Conservation (phyloP, 1,140 invertebrate genomes). For the Alviniconcha marisindica region DNA sequence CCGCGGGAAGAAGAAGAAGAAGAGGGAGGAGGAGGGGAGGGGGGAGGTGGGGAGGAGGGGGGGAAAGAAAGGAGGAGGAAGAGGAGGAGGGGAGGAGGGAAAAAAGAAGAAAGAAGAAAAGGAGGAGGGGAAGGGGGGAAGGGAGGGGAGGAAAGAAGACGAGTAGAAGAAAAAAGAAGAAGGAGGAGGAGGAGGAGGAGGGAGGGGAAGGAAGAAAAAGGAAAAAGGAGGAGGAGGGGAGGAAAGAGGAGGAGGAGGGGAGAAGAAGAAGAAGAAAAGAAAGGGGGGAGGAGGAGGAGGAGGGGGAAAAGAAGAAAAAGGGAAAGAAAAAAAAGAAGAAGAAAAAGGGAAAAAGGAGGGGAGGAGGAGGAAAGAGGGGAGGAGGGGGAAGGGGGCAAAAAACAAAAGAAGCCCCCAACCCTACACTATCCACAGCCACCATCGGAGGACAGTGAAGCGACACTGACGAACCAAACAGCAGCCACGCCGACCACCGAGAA, state of each 20-base stretch:
- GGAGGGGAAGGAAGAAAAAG: background rate
- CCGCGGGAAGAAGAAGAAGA: no score
- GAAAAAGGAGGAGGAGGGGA: background rate
- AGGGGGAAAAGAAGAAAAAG: background rate
- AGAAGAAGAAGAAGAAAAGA: background rate
- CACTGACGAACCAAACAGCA: no score
- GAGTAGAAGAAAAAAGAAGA: background rate
- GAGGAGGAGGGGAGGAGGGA: background rate
- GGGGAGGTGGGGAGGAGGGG: background rate
- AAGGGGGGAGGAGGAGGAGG: background rate
- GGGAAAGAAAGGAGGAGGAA: background rate
- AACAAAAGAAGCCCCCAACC: no score
- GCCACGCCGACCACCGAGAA: no score
- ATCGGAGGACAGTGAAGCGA: no score
- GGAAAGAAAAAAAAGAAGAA: background rate
- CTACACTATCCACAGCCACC: no score
- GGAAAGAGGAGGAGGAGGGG: background rate
- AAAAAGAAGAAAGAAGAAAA: background rate
- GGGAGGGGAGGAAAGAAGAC: background rate
- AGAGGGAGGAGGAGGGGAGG: no score
- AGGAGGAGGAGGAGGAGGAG: background rate
- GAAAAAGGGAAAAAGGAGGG: background rate
- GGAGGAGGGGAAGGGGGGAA: background rate
- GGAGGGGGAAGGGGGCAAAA: no score
- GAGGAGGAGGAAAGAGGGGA: no score